These are phyloP conservation scores for Thysanoteuthis rhombus DNA, from an alignment of 2,888 invertebrate species.

Conservation along the genomic window DNA sequence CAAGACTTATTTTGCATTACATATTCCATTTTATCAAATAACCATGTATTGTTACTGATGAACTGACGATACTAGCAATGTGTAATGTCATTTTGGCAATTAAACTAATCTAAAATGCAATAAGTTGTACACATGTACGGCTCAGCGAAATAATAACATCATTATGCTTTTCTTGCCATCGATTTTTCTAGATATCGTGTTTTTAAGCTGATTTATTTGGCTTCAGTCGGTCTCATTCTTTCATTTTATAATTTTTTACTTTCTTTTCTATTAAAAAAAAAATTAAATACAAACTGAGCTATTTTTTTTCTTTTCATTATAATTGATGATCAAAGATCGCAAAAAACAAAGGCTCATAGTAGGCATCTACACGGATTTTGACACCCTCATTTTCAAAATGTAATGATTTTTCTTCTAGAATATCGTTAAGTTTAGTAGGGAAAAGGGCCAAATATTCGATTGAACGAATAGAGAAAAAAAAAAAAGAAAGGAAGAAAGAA, in stretches of 20 bases:
- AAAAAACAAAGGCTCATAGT: too few relatives aligned
- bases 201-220: neutral
- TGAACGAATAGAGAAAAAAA: too few relatives aligned
- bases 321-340: neutral
- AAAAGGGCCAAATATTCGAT: too few relatives aligned
- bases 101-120: neutral
- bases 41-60: neutral
- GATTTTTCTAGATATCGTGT: neutral
- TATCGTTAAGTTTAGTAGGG: too few relatives aligned
- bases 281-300: neutral
- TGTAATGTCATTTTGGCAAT: neutral
- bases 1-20: neutral
- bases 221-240: neutral
- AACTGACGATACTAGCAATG: neutral
- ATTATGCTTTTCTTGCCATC: neutral
- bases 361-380: too few relatives aligned
- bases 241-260: neutral
- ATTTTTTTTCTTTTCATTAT: neutral
- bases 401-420: too few relatives aligned
- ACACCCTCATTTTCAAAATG: too few relatives aligned
- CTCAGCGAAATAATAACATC: neutral
- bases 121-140: neutral
- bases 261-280: too few relatives aligned
- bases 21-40: neutral
- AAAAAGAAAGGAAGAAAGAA: too few relatives aligned